phyloP scores from a whole-genome alignment of 2,797 vertebrate species.

The Simalia tracyae region DNA sequence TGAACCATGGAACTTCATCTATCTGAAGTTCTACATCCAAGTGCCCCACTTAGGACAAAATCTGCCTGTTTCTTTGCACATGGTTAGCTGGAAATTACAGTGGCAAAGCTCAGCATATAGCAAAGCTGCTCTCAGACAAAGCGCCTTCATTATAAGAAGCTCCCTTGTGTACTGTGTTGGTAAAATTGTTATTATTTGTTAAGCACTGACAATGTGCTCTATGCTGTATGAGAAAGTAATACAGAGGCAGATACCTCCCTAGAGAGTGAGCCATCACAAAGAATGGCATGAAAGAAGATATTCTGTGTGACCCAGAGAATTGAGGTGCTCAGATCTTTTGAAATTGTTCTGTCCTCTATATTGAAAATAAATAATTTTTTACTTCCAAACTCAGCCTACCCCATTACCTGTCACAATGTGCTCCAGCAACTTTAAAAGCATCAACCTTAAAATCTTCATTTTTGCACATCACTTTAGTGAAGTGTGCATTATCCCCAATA shows the following conservation, averaged over 20 bases:
- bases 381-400: conserved; percentile 38
- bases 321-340: conserved; percentile 51
- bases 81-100: conserved; percentile 33
- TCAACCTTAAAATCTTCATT: background rate
- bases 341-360: conserved; percentile 62
- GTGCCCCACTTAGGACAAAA: conserved; percentile 26
- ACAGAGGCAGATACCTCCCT: conserved; percentile 59
- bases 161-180: conserved; percentile 60
- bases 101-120: conserved; percentile 42
- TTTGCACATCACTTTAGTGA: conserved; percentile 29
- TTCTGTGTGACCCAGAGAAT: conserved; percentile 56
- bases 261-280: conserved; percentile 63
- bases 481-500: rapidly evolving
- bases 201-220: conserved; percentile 55
- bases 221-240: conserved; percentile 52
- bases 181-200: conserved; percentile 56
- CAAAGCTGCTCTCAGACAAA: conserved; percentile 62
- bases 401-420: conserved; percentile 37
- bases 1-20: background rate
- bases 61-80: conserved; percentile 48
- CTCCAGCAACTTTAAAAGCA: conserved; percentile 32
- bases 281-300: conserved; percentile 51
- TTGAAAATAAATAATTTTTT: conserved; percentile 60
- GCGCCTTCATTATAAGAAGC: conserved; percentile 67
- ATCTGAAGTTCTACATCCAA: background rate